These are phyloP conservation scores for Smutsia gigantea DNA, from an alignment of 2,797 vertebrate genomes.

Conservation along the genomic window DNA sequence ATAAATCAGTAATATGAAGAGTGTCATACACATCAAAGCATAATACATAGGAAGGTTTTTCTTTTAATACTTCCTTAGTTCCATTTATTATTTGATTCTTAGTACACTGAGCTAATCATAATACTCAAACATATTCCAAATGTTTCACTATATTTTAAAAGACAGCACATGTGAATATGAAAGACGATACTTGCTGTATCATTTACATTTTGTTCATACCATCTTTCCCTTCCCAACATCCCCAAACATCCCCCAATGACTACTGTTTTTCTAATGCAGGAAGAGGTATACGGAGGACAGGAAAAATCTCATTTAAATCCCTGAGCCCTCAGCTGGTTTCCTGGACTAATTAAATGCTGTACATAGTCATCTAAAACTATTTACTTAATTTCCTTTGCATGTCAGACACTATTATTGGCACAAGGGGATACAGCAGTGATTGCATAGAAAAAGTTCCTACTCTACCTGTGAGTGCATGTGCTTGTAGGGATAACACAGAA, in stretches of 20 bases:
- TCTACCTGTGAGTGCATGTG: neutral
- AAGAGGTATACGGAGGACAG: neutral
- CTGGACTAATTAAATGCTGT: neutral
- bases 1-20: neutral
- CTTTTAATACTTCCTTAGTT: neutral
- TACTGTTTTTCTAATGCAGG: neutral
- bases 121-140: neutral
- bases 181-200: neutral
- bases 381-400: neutral
- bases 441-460: neutral
- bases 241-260: neutral
- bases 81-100: neutral
- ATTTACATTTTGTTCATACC: neutral
- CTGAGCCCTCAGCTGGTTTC: neutral
- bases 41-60: neutral
- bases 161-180: neutral
- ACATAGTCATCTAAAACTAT: neutral
- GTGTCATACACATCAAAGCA: neutral
- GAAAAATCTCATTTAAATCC: neutral
- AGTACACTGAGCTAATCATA: neutral
- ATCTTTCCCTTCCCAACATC: neutral
- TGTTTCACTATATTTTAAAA: neutral
- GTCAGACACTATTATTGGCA: neutral
- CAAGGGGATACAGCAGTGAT: neutral
- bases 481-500: neutral